These are phyloP conservation scores for Sphaerophoria taeniata DNA, from an alignment of 2,888 invertebrate species.

Conservation along the genomic window DNA sequence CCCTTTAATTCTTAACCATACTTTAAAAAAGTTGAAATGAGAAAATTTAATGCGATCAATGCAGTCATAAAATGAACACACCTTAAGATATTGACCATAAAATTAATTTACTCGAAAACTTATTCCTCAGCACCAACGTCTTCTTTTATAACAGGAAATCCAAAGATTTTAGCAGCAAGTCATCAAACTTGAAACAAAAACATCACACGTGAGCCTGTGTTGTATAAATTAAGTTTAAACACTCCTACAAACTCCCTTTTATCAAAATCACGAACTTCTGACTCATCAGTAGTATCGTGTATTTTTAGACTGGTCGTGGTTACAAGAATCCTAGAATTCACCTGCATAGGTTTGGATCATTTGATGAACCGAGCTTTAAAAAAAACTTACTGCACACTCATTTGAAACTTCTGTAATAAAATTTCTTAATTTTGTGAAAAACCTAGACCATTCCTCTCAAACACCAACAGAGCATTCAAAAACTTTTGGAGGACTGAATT, in stretches of 20 bases:
- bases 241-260: no score
- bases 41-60: no score
- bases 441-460: no score
- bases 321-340: slow-evolving; percentile 52
- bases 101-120: slow-evolving; percentile 47
- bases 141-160: background rate
- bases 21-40: no score
- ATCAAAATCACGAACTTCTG: slow-evolving; percentile 30
- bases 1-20: no score
- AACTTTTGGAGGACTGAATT: no score
- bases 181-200: no score
- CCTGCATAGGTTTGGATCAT: slow-evolving; percentile 48
- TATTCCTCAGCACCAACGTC: background rate
- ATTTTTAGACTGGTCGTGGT: slow-evolving; percentile 56
- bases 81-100: slow-evolving; percentile 45
- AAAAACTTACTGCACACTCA: slow-evolving; percentile 52
- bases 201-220: no score
- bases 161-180: no score
- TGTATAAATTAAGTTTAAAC: no score
- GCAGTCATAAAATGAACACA: slow-evolving; percentile 40
- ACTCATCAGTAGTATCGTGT: slow-evolving; percentile 59
- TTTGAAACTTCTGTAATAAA: slow-evolving; percentile 66
- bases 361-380: background rate
- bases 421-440: slow-evolving; percentile 38
- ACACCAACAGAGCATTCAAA: no score